These are phyloP conservation scores for Aurelia coerulea DNA, from an alignment of 30 jellyfish, hydroid and myxozoan genomes.

Conservation along the genomic window DNA sequence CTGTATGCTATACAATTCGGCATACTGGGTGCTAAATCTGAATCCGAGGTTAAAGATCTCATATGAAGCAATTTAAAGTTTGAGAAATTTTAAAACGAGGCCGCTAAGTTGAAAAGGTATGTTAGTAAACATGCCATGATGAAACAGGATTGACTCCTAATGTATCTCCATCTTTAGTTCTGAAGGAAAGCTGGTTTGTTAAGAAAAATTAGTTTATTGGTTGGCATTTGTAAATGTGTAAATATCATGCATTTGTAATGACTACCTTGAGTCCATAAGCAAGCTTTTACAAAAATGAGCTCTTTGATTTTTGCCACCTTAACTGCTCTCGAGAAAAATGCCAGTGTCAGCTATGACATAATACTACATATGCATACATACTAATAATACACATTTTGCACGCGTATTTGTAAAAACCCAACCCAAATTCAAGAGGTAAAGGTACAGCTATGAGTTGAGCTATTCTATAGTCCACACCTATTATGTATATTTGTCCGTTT, in stretches of 20 bases:
- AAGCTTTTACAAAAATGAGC: constrained; percentile 18
- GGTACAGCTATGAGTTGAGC: no score
- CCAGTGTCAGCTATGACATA: not conserved
- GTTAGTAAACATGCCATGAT: constrained; percentile 4
- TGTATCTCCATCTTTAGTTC: not conserved
- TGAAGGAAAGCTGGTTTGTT: not conserved
- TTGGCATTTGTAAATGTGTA: constrained; percentile 16
- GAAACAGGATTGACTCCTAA: constrained; percentile 9
- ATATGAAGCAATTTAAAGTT: no score
- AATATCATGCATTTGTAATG: constrained; percentile 7
- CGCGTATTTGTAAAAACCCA: not conserved
- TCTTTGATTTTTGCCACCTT: constrained; percentile 7
- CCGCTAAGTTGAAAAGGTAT: no score
- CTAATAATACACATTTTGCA: not conserved
- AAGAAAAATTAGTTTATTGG: not conserved
- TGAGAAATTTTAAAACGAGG: no score
- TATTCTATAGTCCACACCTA: no score
- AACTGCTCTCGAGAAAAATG: constrained; percentile 1
- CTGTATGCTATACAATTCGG: no score
- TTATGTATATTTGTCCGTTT: no score
- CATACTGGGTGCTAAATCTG: no score
- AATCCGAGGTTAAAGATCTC: no score
- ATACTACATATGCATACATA: not conserved
- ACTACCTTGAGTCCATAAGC: constrained; percentile 9
- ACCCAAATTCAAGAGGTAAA: not conserved